phyloP scores from a whole-genome alignment of 2,797 vertebrate species.

The Platyrinchus mystaceus region DNA sequence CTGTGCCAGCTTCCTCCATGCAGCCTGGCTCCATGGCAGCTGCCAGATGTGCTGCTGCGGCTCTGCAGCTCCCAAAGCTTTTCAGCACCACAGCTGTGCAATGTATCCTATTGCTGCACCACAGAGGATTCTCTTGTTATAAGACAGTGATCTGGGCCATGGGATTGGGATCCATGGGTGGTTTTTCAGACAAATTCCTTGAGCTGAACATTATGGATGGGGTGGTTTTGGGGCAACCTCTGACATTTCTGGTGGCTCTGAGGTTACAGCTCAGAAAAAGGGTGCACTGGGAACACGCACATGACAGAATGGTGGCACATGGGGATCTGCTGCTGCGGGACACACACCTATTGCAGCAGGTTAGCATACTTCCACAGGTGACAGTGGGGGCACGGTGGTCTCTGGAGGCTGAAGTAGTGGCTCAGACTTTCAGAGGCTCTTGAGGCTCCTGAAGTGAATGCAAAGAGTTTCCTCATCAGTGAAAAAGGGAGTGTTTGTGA shows the following conservation, averaged over 20 bases:
- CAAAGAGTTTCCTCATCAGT: not conserved
- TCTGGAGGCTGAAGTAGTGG: not conserved
- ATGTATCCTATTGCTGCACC: not conserved
- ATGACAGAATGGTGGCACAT: accelerated
- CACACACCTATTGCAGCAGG: not conserved
- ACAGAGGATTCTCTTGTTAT: no score
- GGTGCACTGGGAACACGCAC: accelerated
- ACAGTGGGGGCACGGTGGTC: not conserved
- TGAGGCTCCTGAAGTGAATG: not conserved
- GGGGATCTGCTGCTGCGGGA: not conserved
- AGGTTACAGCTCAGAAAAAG: not conserved
- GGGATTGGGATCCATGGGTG: not conserved
- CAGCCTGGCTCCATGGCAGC: not conserved
- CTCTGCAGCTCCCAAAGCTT: not conserved
- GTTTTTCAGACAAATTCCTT: not conserved
- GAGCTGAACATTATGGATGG: not conserved
- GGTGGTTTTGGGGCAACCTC: not conserved
- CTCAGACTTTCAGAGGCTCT: not conserved
- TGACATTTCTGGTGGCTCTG: not conserved
- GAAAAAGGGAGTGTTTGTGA: not conserved
- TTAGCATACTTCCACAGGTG: not conserved
- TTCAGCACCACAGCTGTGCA: not conserved
- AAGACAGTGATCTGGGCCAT: not conserved
- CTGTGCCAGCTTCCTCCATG: not conserved
- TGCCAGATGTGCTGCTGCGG: not conserved